These are phyloP conservation scores for Cardinalis cardinalis DNA, from an alignment of 2,113 vertebrate genomes.

Conservation along the genomic window DNA sequence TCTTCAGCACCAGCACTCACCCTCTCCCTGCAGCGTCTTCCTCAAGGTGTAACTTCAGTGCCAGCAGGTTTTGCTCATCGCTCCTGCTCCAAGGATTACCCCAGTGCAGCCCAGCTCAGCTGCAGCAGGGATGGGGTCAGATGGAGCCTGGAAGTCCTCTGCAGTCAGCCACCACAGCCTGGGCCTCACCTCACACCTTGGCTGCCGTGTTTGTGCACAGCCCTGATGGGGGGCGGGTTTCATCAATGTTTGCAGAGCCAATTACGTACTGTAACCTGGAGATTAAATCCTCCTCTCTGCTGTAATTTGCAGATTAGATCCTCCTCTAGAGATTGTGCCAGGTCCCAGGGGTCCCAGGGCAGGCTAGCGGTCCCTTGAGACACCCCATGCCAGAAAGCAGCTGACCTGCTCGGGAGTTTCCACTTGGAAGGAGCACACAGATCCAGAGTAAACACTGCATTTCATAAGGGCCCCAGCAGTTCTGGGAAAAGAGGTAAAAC, in stretches of 20 bases:
- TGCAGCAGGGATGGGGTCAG: not conserved
- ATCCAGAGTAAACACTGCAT: not conserved
- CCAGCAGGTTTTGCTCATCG: not conserved
- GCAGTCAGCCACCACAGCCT: not conserved
- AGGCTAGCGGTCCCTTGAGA: not conserved
- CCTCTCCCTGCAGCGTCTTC: not conserved
- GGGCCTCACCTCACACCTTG: not conserved
- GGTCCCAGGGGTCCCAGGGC: not conserved
- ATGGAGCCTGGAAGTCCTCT: not conserved
- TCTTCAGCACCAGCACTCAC: not conserved
- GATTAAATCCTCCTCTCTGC: not conserved
- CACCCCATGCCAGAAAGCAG: not conserved
- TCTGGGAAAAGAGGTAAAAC: not conserved
- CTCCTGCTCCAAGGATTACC: not conserved
- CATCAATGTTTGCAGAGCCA: not conserved
- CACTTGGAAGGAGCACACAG: not conserved
- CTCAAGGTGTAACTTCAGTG: fast-evolving
- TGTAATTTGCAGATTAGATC: not conserved
- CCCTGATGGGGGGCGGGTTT: not conserved
- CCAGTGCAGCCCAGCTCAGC: fast-evolving
- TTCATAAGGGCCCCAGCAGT: not conserved
- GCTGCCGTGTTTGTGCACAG: fast-evolving
- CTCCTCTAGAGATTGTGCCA: not conserved
- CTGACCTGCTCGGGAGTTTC: not conserved
- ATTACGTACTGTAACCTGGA: fast-evolving